Base-by-base conservation (phyloP, 1,140 invertebrate genomes). In the Antheraea pernyi region DNA sequence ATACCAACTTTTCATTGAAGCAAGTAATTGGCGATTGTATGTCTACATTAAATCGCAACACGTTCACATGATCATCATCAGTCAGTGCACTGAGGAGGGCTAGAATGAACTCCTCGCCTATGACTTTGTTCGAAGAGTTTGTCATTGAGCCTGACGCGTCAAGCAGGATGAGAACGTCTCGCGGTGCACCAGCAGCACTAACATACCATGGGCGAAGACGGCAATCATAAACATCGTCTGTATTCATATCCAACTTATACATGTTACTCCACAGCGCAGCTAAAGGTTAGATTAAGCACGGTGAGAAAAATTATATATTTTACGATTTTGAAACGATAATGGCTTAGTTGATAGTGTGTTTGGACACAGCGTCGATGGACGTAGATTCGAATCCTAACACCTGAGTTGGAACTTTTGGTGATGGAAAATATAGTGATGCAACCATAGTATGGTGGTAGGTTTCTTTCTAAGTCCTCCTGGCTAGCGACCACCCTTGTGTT, bases 101-200 rank as follows among this genome's bases (percentile, higher is more conserved):
- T 66, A 95, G 94, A 42, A 97, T 96, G 1, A 98, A 97, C 71
- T 97, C 96, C 71, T 96, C 95, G 0, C 98, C 98, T 48, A 99
- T 98, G 84, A 98, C 96, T 72, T 96, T 94, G 67, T 91, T 91
- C 0, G 83, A 83, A 0, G 88, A 89, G 74, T 98, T 98, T 39
- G 96, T 97, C 98, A 99, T 99, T 9, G 97, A 98, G 3, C 98
- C 98, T 63, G 97, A 96, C 3, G 94, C 95, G 82, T 99, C 98
- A 0, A 99, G 94, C 60, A 99, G 91, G 69, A 99, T 98, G 6
- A 99, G 92, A 22, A 99, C 93, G 82, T 99, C 98, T 76, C 98
- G 98, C 0, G 98, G 97, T 68, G 97, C 97, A 0, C 97, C 96
- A 0, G 97, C 97, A 0, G 98, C 98, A 86, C 98, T 96, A 58